These are phyloP conservation scores for Drosophila pallidifrons DNA, from an alignment of 1,140 invertebrate species.

Conservation along the genomic window DNA sequence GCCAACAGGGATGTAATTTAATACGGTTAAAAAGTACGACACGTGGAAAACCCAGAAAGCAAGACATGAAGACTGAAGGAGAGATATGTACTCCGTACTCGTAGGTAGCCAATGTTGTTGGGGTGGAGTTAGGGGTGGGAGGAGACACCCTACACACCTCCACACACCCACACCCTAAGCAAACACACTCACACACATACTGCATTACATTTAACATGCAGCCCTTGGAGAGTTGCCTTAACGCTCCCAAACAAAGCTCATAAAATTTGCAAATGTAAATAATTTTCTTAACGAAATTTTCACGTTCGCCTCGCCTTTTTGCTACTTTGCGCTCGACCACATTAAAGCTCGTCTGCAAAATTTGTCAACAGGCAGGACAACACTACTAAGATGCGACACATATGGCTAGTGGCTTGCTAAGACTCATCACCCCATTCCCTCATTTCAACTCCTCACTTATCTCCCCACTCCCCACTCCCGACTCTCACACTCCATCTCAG, in stretches of 20 bases:
- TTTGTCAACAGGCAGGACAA: constrained; percentile 72
- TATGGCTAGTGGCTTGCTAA: constrained; percentile 56
- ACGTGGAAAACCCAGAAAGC: constrained; percentile 64
- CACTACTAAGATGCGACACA: constrained; percentile 50
- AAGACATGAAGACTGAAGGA: constrained; percentile 38
- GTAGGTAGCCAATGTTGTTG: not conserved
- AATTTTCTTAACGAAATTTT: constrained; percentile 81
- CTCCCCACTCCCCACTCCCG: no score
- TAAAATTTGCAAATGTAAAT: constrained; percentile 83
- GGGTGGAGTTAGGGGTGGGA: not conserved
- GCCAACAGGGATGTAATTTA: constrained; percentile 82
- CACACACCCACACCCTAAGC: constrained; percentile 24
- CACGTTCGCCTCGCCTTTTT: constrained; percentile 57
- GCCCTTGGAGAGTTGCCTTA: constrained; percentile 61
- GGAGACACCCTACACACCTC: constrained; percentile 14
- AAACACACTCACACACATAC: constrained; percentile 35
- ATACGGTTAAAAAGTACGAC: constrained; percentile 82
- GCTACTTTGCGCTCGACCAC: constrained; percentile 60
- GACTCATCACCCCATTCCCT: not conserved
- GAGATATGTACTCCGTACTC: constrained; percentile 13
- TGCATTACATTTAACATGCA: constrained; percentile 77
- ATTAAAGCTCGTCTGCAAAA: constrained; percentile 75
- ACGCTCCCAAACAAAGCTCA: constrained; percentile 71
- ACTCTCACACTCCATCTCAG: not conserved
- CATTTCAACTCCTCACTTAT: not conserved